Conservation (phyloP, 2,113 vertebrate genomes). For the Microtus oregoni region DNA sequence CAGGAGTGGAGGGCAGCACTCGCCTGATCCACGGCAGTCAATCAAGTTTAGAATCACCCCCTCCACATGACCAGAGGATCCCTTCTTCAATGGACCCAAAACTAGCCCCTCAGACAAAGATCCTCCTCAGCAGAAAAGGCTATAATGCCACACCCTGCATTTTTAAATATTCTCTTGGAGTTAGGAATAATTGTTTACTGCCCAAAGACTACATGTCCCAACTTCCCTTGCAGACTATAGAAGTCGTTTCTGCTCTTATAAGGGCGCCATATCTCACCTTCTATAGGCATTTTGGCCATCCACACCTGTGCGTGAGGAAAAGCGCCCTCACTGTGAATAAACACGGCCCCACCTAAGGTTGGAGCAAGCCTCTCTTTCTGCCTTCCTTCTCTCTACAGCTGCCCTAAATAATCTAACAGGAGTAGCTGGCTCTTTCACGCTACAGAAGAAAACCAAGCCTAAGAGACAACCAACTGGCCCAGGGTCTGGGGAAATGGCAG, state of each 20-base stretch:
- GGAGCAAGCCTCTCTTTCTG: not conserved
- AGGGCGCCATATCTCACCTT: not conserved
- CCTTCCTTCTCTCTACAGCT: not conserved
- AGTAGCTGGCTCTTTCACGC: accelerated
- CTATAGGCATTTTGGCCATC: not conserved
- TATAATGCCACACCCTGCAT: not conserved
- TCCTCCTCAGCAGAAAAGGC: not conserved
- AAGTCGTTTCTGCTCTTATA: too few species aligned
- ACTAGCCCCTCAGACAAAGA: not conserved
- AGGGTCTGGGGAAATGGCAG: not conserved
- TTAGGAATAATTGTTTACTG: not conserved
- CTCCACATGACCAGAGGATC: not conserved
- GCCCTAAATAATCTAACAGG: not conserved
- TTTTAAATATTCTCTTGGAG: not conserved
- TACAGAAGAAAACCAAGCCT: not conserved
- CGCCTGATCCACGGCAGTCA: not conserved
- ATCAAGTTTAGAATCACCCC: not conserved
- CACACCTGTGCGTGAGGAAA: not conserved
- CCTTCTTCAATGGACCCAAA: not conserved
- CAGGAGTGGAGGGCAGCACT: not conserved
- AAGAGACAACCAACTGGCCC: not conserved
- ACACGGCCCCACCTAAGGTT: not conserved
- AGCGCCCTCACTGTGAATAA: not conserved
- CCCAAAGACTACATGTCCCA: not conserved
- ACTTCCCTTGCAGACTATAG: not conserved